A percentile compares a stretch with the other conserved stretches of the same genome.
phyloP scores from a whole-genome alignment of 2,888 invertebrate genomes.

The Epinotia brunnichana region DNA sequence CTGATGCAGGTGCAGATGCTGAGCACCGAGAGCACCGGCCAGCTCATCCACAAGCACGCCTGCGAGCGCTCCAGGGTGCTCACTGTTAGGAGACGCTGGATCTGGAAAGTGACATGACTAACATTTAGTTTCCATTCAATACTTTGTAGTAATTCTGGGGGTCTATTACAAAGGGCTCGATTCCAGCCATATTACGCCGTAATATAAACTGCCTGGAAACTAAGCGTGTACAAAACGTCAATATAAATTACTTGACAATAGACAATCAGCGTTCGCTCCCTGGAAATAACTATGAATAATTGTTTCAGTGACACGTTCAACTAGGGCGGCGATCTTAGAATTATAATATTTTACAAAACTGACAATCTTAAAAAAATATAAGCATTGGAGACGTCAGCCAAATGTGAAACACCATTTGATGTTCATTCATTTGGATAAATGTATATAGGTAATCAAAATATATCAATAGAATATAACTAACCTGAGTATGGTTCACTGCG shows the following conservation, averaged over 20 bases:
- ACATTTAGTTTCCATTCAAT: neutral
- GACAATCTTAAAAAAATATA: neutral
- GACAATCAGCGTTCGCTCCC: neutral
- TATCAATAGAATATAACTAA: conserved; percentile 48
- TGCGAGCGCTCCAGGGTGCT: conserved; percentile 88
- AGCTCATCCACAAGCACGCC: conserved; percentile 89
- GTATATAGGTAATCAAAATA: no score
- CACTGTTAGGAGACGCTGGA: conserved; percentile 89
- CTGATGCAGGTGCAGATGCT: conserved; percentile 89
- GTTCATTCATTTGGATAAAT: neutral
- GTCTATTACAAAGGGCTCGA: neutral
- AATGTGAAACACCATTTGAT: neutral
- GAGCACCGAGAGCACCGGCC: conserved; percentile 90
- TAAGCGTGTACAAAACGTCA: neutral
- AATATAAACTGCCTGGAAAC: neutral
- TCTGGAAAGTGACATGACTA: conserved; percentile 58
- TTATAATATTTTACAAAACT: neutral
- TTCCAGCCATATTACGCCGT: neutral
- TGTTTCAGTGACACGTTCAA: neutral
- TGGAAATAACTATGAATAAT: neutral
- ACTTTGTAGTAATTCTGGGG: neutral
- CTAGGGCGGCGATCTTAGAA: neutral
- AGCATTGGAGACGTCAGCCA: neutral
- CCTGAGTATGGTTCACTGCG: conserved; percentile 93
- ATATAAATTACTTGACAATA: no score